phyloP scores from a whole-genome alignment of 2,888 invertebrate species.

The Hybos culiciformis region DNA sequence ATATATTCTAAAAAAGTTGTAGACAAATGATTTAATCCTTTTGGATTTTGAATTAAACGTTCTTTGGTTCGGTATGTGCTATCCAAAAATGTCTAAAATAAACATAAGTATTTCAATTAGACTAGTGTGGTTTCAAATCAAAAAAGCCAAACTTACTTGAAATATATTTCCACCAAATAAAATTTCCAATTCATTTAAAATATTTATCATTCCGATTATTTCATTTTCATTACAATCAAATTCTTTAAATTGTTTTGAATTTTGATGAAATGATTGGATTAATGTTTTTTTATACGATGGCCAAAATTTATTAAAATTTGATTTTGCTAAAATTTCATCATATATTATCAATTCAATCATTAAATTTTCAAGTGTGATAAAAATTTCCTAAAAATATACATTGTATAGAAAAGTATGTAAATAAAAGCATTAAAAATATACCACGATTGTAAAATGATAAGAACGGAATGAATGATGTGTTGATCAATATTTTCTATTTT shows the following conservation, averaged over 20 bases:
- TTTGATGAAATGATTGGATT: slow-evolving; percentile 46
- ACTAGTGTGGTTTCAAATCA: background rate
- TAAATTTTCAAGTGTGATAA: slow-evolving; percentile 48
- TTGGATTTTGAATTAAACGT: slow-evolving; percentile 21
- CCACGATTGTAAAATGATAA: too few species aligned
- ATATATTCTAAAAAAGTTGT: slow-evolving; percentile 30
- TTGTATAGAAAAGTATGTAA: background rate
- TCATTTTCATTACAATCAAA: slow-evolving; percentile 40
- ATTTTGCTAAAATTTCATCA: slow-evolving; percentile 27
- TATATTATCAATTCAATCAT: slow-evolving; percentile 51
- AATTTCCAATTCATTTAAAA: slow-evolving; percentile 44
- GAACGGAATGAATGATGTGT: too few species aligned
- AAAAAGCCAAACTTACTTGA: slow-evolving; percentile 38
- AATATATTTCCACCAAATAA: slow-evolving; percentile 49
- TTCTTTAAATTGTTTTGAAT: slow-evolving; percentile 44
- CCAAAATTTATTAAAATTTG: slow-evolving; percentile 49
- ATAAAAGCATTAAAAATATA: too few species aligned
- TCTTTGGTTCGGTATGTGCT: slow-evolving; percentile 12
- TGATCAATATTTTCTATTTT: too few species aligned
- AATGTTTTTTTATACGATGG: slow-evolving; percentile 60
- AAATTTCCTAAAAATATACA: slow-evolving; percentile 22
- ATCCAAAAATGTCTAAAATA: slow-evolving; percentile 6
- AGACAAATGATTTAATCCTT: slow-evolving; percentile 13
- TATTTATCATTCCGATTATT: slow-evolving; percentile 52
- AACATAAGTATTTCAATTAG: slow-evolving; percentile 2